These are phyloP conservation scores for Kryptolebias marmoratus DNA, from an alignment of 2,113 vertebrate species.

Conservation along the genomic window DNA sequence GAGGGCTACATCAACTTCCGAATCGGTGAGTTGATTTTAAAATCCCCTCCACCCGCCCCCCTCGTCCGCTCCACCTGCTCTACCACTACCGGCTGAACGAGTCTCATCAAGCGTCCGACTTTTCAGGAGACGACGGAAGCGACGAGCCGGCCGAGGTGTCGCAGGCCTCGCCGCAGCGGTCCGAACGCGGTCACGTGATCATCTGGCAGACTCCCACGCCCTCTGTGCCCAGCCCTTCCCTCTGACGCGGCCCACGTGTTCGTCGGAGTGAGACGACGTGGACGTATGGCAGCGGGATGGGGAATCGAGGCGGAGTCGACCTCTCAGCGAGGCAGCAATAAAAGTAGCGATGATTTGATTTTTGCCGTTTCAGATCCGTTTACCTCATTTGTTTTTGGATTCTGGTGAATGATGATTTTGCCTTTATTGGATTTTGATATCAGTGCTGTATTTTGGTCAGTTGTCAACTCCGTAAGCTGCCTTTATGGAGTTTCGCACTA, in stretches of 20 bases:
- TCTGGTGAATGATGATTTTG: conserved; percentile 18
- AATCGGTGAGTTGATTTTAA: conserved; percentile 78
- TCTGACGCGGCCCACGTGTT: conserved; percentile 54
- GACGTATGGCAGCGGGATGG: conserved; percentile 1
- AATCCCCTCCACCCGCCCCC: not conserved
- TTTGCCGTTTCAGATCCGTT: conserved; percentile 18
- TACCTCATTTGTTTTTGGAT: conserved; percentile 43
- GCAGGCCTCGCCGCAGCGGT: conserved; percentile 72
- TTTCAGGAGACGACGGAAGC: conserved; percentile 79
- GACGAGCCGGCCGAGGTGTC: conserved; percentile 62
- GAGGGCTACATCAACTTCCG: conserved; percentile 87
- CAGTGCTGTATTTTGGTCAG: conserved; percentile 12
- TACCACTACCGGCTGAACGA: not conserved
- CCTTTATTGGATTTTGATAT: conserved; percentile 30
- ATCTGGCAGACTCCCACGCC: conserved; percentile 78
- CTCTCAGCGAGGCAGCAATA: conserved; percentile 12
- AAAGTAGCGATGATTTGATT: conserved; percentile 21
- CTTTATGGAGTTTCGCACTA: conserved; percentile 17
- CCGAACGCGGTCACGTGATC: conserved; percentile 84
- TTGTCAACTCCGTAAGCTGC: conserved; percentile 1
- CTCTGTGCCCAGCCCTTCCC: conserved; percentile 67
- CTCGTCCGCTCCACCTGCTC: not conserved
- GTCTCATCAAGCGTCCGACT: conserved; percentile 1
- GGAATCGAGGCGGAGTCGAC: not conserved
- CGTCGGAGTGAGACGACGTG: not conserved